These are phyloP conservation scores for Panulirus ornatus DNA, from an alignment of 1,140 invertebrate genomes.

Conservation along the genomic window DNA sequence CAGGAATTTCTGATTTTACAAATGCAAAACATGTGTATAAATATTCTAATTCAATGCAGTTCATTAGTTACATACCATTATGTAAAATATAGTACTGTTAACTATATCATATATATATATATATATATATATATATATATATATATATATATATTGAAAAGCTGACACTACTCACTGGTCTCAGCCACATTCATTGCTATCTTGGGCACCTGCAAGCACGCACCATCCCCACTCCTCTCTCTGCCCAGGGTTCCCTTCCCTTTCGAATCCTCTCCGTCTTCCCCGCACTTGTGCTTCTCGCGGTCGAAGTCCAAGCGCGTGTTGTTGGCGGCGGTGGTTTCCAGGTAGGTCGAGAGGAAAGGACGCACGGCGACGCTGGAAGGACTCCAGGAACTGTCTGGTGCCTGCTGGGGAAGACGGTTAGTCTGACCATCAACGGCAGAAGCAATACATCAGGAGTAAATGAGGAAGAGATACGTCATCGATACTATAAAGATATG, in stretches of 20 bases:
- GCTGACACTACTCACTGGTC: not conserved
- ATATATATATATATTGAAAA: too few relatives aligned
- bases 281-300: not conserved
- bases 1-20: not conserved
- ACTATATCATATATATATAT: too few relatives aligned
- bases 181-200: not conserved
- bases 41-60: not conserved
- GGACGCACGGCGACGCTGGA: not conserved
- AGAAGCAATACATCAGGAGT: too few relatives aligned
- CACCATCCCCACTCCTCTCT: not conserved
- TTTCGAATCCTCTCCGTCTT: not conserved
- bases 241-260: not conserved
- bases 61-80: not conserved
- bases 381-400: not conserved
- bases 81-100: not conserved
- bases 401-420: not conserved
- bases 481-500: too few relatives aligned
- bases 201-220: not conserved
- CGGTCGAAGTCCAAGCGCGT: not conserved
- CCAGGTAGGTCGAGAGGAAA: not conserved
- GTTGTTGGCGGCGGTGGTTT: not conserved
- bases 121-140: too few relatives aligned
- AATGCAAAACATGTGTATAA: not conserved
- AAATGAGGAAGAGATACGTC: too few relatives aligned
- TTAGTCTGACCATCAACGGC: too few relatives aligned